Evolutionary conservation across 2,113 vertebrate species (phyloP).

Genomic region (Oncorhynchus keta): DNA sequence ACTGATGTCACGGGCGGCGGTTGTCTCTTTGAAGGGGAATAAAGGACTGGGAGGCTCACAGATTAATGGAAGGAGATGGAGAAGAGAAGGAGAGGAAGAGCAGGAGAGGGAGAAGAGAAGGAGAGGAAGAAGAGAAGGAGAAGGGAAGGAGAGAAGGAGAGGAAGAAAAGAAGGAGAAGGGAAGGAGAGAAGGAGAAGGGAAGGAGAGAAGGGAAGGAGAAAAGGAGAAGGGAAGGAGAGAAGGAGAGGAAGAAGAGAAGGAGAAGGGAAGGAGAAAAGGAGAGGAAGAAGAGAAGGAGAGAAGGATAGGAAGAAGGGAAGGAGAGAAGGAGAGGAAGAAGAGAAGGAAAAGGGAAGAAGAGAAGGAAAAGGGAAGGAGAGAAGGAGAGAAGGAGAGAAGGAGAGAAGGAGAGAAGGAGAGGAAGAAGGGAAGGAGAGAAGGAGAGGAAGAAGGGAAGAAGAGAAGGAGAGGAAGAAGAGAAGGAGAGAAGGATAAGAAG

Average conservation of each 20-base stretch:
- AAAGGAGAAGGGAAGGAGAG: too few relatives aligned
- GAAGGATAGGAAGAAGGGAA: too few relatives aligned
- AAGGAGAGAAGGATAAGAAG: not conserved
- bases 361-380: too few relatives aligned
- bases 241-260: not conserved
- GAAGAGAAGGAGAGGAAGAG: not conserved
- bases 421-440: not conserved
- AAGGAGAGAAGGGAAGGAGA: too few relatives aligned
- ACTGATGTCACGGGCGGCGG: constrained; percentile 71
- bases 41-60: constrained; percentile 52
- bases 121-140: constrained; percentile 18
- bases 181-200: not conserved
- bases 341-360: constrained; percentile 8
- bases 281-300: not conserved
- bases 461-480: not conserved
- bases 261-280: not conserved
- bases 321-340: not conserved
- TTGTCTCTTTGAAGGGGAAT: constrained; percentile 71
- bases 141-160: not conserved
- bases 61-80: constrained; percentile 57
- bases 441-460: not conserved
- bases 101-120: not conserved
- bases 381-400: constrained; percentile 11
- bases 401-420: too few relatives aligned
- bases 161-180: not conserved